Base-by-base conservation (phyloP, 2,113 vertebrate genomes). In the Myrmecophaga tridactyla region DNA sequence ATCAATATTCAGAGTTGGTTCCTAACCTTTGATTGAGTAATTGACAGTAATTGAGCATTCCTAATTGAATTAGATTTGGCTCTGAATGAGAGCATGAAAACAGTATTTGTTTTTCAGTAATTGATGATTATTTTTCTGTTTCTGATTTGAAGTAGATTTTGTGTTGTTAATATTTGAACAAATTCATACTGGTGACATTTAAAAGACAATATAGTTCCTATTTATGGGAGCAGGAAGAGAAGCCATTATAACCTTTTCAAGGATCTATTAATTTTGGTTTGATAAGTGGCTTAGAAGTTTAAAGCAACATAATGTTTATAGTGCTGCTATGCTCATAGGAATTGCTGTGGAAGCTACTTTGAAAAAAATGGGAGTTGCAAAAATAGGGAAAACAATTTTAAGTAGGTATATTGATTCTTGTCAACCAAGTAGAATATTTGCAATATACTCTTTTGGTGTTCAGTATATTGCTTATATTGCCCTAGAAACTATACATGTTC, bases 91-190 rank as follows among this genome's bases (percentile, higher is more conserved):
- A 18, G 21, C 31, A 34, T 48, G 77, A 90, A 89, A 78, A 34
- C 6, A 78, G 29, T 25, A 73, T 94, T 90, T 78, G 1, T 65
- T 94, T 93, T 83, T 81, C 2, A 94, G 0, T 89, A 78, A 56
- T 39, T 81, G 23, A 60, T 43, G 83, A 56, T 25, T n/a, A n/a
- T n/a, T n/a, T n/a, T n/a, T n/a, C n/a, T n/a, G 77, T 94, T 76
- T 92, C 31, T 84, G n/a, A 67, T 84, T 63, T 25, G 60, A 75
- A 94, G 9, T 89, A 73, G 34, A n/a, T 94, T 67, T 84, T 94
- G 25, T 69, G 14, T 46, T 34, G 21, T 60, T 91, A 60, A 76
- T 34, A 86, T 95, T 81, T 53, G 17, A 87, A 80, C 73, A 84
- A 27, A 83, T 46, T 53, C 1, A 43, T 46, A 65, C 12, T 58